Evolutionary conservation across 1,140 invertebrate genomes (phyloP).

Genomic region (Polypedilum pembai): DNA sequence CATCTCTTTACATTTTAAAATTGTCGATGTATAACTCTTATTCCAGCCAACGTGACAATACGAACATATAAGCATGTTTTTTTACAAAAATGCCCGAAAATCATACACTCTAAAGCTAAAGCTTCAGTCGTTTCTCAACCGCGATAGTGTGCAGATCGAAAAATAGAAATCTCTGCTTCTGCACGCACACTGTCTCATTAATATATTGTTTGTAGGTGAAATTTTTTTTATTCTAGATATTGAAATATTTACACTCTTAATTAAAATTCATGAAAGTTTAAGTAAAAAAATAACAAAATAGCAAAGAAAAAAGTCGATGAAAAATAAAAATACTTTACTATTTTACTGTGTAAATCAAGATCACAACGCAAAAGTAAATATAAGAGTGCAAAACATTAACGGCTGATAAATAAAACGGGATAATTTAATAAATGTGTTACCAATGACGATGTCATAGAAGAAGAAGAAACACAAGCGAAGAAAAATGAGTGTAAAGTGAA

Average conservation of each 20-base stretch:
- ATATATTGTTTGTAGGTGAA: not conserved
- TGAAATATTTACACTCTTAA: too few relatives aligned
- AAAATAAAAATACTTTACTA: too few relatives aligned
- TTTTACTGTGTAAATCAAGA: too few relatives aligned
- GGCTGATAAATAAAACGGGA: slow-evolving; percentile 10
- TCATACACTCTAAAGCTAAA: too few relatives aligned
- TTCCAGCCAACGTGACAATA: too few relatives aligned
- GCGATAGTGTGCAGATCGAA: slow-evolving; percentile 15
- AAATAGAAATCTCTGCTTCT: not conserved
- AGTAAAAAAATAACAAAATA: too few relatives aligned
- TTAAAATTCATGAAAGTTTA: too few relatives aligned
- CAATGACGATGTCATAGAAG: not conserved
- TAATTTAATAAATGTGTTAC: slow-evolving; percentile 14
- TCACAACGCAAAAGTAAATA: not conserved
- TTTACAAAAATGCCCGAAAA: too few relatives aligned
- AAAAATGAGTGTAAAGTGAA: not conserved
- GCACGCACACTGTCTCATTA: not conserved
- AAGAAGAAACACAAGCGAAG: not conserved
- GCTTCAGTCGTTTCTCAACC: not conserved
- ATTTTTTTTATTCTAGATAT: not conserved
- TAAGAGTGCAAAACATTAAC: slow-evolving; percentile 6
- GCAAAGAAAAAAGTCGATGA: too few relatives aligned
- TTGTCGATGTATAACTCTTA: too few relatives aligned
- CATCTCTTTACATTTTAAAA: too few relatives aligned
- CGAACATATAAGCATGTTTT: too few relatives aligned